Conservation (phyloP, 2,797 vertebrate genomes). For the Loris lydekkerianus region DNA sequence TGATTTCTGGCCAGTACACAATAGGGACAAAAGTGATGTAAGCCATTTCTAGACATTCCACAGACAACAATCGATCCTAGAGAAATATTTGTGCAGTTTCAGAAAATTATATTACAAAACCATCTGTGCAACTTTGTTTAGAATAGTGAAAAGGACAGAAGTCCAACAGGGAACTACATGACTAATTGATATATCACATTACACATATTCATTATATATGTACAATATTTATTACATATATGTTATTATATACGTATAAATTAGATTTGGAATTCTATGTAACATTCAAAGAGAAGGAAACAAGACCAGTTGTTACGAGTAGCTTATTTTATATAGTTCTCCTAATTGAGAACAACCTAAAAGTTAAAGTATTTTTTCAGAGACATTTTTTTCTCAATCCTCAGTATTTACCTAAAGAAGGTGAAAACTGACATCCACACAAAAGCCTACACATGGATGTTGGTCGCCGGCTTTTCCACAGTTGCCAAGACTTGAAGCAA, state of each 20-base stretch:
- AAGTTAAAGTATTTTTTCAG: slow-evolving; percentile 15
- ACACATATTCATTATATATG: background rate
- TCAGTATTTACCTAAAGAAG: background rate
- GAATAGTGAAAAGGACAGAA: background rate
- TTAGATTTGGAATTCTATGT: background rate
- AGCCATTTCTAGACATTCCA: background rate
- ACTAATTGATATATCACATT: background rate
- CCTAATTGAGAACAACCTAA: background rate
- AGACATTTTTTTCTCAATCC: background rate
- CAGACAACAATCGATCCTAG: background rate
- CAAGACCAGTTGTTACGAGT: background rate
- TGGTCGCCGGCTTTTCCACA: background rate
- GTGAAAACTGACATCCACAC: background rate
- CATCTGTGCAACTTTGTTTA: background rate
- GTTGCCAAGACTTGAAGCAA: background rate
- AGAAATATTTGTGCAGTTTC: background rate
- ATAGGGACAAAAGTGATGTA: background rate
- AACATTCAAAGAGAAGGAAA: slow-evolving; percentile 56
- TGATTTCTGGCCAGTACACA: background rate
- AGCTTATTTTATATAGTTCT: background rate
- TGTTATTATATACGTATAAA: background rate
- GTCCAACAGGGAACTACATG: background rate
- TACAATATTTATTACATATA: background rate
- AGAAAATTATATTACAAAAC: background rate
- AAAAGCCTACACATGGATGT: background rate